Evolutionary conservation across 2,113 vertebrate species (phyloP), one percentile per base, ranked within the genome.

Genomic region (Regulus satrapa): DNA sequence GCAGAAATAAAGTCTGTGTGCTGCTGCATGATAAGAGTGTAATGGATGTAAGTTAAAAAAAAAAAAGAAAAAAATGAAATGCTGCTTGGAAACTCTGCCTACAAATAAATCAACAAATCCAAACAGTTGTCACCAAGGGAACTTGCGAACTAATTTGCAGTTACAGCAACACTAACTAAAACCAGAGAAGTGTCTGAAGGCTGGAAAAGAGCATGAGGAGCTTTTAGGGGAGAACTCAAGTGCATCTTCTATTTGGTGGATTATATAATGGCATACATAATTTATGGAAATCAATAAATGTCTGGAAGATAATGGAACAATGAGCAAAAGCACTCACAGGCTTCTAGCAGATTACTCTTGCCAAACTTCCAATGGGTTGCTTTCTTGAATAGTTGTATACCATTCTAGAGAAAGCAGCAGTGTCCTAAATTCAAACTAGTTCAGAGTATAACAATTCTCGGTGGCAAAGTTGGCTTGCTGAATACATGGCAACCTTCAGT

Each of bases 271-370:
- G 48, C n/a, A 78, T 94, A 92, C 88, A 91, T 97, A 88, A 92
- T 95, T 91, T 91, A 94, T 89, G 62, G 54, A 94, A 95, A 92
- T 95, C 90, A 90, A 85, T 95, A 95, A 72, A 73, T 49, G 81
- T 85, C 93, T 92, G 58, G 49, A 78, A 91, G 62, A 58, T 89
- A 95, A 95, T 95, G 87, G 86, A 91, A 95, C 56, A 19, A 2
- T 72, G 91, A 94, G 73, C 49, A 92, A 64, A 91, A 94, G 76
- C 83, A 86, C 89, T 97, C 92, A 85, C 19, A 92, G 41, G 18
- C 77, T 92, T 82, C 81, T 96, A 82, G 69, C 56, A 89, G 91
- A 94, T 91, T 48, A 84, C 67, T 92, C 69, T 92, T 75, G 29
- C 74, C 62, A 61, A 79, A 87, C 52, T 78, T 77, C 31, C 45